Evolutionary conservation across 2,888 invertebrate genomes (phyloP).

Genomic region (Pyrgus malvae): DNA sequence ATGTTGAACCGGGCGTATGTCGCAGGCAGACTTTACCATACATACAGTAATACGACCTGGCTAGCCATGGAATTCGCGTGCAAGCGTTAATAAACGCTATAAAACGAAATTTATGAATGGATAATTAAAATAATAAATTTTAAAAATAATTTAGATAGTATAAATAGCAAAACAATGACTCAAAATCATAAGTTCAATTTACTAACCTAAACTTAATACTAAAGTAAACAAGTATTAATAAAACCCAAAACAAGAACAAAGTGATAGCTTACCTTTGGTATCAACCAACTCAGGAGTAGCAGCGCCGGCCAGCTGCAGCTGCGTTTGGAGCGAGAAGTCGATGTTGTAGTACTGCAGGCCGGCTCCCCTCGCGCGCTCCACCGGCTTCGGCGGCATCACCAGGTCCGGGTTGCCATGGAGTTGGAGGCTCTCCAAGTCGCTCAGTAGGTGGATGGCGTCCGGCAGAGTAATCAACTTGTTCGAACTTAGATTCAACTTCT

Average conservation of each 20-base stretch:
- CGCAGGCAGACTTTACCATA: too few species aligned
- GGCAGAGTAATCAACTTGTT: slow-evolving; percentile 98
- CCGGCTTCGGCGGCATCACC: slow-evolving; percentile 97
- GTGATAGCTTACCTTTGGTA: slow-evolving; percentile 57
- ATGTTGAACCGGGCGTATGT: too few species aligned
- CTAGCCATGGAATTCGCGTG: too few species aligned
- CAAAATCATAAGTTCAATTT: too few species aligned
- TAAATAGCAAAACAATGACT: too few species aligned
- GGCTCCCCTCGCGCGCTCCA: slow-evolving; percentile 88
- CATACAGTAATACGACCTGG: too few species aligned
- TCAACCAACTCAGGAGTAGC: slow-evolving; percentile 88
- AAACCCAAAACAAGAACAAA: neutral
- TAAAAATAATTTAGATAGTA: too few species aligned
- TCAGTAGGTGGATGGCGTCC: slow-evolving; percentile 97
- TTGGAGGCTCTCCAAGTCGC: slow-evolving; percentile 94
- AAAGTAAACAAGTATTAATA: neutral
- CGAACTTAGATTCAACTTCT: slow-evolving; percentile 95
- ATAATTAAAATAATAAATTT: too few species aligned
- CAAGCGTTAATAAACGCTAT: too few species aligned
- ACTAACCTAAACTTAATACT: neutral
- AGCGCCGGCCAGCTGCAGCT: slow-evolving; percentile 95
- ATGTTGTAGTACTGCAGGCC: slow-evolving; percentile 98
- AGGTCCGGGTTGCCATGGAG: slow-evolving; percentile 96
- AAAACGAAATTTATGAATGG: too few species aligned
- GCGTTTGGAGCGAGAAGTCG: slow-evolving; percentile 98